These are phyloP conservation scores for Anguilla obscura DNA, from an alignment of 2,797 vertebrate species.

Conservation along the genomic window DNA sequence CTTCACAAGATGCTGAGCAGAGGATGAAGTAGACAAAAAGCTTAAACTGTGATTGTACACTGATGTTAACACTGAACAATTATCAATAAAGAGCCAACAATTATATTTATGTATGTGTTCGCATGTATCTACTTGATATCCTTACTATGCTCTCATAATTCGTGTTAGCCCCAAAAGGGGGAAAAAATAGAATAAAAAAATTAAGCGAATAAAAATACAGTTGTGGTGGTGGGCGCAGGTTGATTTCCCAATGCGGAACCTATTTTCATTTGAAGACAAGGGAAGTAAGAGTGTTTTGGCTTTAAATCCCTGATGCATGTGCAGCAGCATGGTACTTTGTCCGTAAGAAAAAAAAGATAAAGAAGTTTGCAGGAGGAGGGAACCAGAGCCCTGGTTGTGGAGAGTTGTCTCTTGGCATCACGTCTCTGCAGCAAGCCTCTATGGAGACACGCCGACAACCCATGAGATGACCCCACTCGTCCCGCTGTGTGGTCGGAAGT, in stretches of 20 bases:
- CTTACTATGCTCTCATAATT: too few species aligned
- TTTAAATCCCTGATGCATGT: not conserved
- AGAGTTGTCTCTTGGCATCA: not conserved
- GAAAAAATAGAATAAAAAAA: too few species aligned
- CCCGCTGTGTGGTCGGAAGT: constrained; percentile 53
- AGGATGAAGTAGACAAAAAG: not conserved
- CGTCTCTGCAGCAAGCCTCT: not conserved
- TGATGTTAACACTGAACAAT: not conserved
- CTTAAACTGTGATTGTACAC: not conserved
- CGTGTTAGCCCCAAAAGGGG: too few species aligned
- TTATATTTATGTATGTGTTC: too few species aligned
- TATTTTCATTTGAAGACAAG: not conserved
- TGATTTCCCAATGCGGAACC: not conserved
- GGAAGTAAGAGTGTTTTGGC: not conserved
- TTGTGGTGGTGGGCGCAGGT: too few species aligned
- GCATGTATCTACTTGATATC: too few species aligned
- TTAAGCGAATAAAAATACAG: too few species aligned
- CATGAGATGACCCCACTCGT: constrained; percentile 52
- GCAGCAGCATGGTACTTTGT: not conserved
- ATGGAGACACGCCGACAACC: not conserved
- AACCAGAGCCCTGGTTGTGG: not conserved
- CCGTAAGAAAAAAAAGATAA: not conserved
- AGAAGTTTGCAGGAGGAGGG: not conserved
- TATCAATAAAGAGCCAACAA: not conserved
- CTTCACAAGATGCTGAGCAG: not conserved